Evolutionary conservation across 2,888 invertebrate species (phyloP).

Genomic region (Spodoptera picta): DNA sequence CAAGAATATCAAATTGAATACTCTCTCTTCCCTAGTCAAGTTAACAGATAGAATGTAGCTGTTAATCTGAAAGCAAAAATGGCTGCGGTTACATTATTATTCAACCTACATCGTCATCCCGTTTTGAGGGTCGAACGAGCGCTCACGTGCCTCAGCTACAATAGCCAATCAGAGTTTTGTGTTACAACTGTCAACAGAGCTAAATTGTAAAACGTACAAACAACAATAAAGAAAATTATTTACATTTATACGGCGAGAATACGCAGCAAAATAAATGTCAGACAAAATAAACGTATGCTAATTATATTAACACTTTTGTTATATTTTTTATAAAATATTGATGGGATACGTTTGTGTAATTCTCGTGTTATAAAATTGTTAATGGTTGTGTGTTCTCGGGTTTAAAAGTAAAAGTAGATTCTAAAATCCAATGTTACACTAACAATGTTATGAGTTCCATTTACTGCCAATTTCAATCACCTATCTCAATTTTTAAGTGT

Average conservation of each 20-base stretch:
- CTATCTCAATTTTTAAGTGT: too few species aligned
- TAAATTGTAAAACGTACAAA: conserved; percentile 6
- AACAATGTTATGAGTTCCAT: too few species aligned
- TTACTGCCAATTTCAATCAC: too few species aligned
- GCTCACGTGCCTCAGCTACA: not conserved
- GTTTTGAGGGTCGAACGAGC: not conserved
- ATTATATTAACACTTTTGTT: conserved; percentile 1
- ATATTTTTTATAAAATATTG: conserved; percentile 1
- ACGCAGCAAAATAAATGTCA: conserved; percentile 3
- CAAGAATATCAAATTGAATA: too few species aligned
- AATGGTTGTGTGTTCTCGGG: too few species aligned
- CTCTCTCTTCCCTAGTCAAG: too few species aligned
- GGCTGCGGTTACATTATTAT: not conserved
- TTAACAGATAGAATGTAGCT: too few species aligned
- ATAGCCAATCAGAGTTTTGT: not conserved
- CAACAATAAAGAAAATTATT: conserved; percentile 18
- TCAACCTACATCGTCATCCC: not conserved
- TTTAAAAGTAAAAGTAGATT: too few species aligned
- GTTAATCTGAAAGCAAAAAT: not conserved
- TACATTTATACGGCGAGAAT: conserved; percentile 4
- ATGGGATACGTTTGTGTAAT: not conserved
- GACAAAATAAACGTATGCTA: conserved; percentile 7
- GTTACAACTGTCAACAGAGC: not conserved
- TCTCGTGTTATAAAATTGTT: too few species aligned
- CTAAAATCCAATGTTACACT: too few species aligned